Evolutionary conservation across 2,113 vertebrate genomes (phyloP), one percentile per base, ranked within the genome.

Genomic region (Ondatra zibethicus): DNA sequence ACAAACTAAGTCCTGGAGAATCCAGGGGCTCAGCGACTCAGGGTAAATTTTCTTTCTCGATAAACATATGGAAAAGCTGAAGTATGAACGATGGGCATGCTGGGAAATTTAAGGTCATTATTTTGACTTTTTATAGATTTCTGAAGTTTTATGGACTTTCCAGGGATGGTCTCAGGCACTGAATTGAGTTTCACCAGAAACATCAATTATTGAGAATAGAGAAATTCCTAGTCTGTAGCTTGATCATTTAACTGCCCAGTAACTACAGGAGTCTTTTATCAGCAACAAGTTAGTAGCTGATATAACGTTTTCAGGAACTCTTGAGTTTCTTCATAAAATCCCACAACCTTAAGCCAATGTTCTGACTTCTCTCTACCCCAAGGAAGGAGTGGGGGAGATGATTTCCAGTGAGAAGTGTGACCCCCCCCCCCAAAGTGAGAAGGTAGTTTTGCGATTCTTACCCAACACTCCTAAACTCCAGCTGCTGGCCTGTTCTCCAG

Each of bases 121-220:
- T 61, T 31, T 70, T 89, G 89, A 85, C 93, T 95, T 89, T 94
- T 98, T 96, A 95, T 91, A 94, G 70, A 82, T 90, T 77, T 92
- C n/a, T 93, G 88, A 94, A 94, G 70, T 93, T 96, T 94, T 77
- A 97, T 93, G 61, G 80, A 97, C 96, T 97, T 97, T 92, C 94
- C 93, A 93, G 88, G 70, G 96, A 70, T 95, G 70, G 68, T 80
- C 47, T 90, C 52, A 47, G 86, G 72, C 72, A 81, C 66, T 39
- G 58, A 97, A 82, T 36, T 89, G 86, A 97, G n/a, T 95, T 96
- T 91, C 63, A 68, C 80, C 47, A 75, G 90, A 93, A 97, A 93
- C 75, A 90, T 78, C 63, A 61, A 31, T 31, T 76, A 86, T 63
- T 39, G 96, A 66, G 6, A 50, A 68, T 45, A 93, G 84, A 81